These are phyloP conservation scores for Eupeodes luniger DNA, from an alignment of 2,888 invertebrate species.

Conservation along the genomic window DNA sequence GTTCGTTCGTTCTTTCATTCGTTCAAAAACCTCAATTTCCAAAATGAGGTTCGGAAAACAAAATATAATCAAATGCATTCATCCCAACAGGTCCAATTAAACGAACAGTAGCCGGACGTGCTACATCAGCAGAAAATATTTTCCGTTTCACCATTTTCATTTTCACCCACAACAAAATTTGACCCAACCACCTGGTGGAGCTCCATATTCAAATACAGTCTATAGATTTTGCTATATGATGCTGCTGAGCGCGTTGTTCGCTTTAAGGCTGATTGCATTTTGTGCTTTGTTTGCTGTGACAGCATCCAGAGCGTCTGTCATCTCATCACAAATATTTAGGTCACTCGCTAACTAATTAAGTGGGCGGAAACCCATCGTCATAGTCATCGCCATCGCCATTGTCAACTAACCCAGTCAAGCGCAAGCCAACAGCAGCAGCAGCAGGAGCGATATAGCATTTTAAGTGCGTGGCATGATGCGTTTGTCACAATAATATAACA, in stretches of 20 bases:
- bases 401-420: slow-evolving; percentile 27
- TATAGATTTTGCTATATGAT: slow-evolving; percentile 16
- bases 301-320: slow-evolving; percentile 40
- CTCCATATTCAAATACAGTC: not conserved
- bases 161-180: slow-evolving; percentile 29
- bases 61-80: slow-evolving; percentile 37
- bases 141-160: not conserved
- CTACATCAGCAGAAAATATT: slow-evolving; percentile 31
- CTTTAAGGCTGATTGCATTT: slow-evolving; percentile 53
- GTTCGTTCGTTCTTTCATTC: not conserved
- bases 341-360: slow-evolving; percentile 68
- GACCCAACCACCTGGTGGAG: slow-evolving; percentile 49
- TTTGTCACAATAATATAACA: slow-evolving; percentile 46
- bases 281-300: slow-evolving; percentile 14
- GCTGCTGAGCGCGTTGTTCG: not conserved
- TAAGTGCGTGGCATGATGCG: slow-evolving; percentile 55
- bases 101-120: slow-evolving; percentile 16
- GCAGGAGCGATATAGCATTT: slow-evolving; percentile 57
- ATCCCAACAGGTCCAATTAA: slow-evolving; percentile 47
- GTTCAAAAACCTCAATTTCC: slow-evolving; percentile 14
- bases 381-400: not conserved
- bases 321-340: slow-evolving; percentile 53
- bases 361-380: slow-evolving; percentile 60
- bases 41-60: slow-evolving; percentile 8
- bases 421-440: slow-evolving; percentile 20